phyloP scores from a whole-genome alignment of 2,113 vertebrate genomes.

The Eptesicus fuscus region DNA sequence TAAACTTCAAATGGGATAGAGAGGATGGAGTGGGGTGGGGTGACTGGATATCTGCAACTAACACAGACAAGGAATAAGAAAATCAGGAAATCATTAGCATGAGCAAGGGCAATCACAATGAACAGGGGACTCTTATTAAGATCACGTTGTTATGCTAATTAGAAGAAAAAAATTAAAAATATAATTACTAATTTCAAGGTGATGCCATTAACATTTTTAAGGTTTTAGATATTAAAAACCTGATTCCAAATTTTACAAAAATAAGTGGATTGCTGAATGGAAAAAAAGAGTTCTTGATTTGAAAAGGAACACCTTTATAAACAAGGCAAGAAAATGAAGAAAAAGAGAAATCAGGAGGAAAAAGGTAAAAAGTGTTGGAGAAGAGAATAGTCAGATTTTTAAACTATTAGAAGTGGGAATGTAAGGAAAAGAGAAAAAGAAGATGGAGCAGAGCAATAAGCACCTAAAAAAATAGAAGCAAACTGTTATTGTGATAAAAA shows the following conservation, averaged over 20 bases:
- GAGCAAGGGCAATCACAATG: neutral
- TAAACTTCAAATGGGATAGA: neutral
- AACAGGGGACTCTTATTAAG: neutral
- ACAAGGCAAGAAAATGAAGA: neutral
- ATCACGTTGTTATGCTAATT: neutral
- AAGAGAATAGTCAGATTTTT: neutral
- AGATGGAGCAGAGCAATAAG: neutral
- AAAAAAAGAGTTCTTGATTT: neutral
- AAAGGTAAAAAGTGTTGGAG: neutral
- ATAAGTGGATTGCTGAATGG: neutral
- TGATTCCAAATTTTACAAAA: slow-evolving; percentile 21
- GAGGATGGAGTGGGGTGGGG: neutral
- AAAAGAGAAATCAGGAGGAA: neutral
- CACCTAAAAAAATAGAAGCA: neutral
- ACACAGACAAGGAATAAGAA: neutral
- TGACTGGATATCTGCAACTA: neutral
- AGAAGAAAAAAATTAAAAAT: neutral
- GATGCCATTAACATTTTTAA: neutral
- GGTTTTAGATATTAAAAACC: neutral
- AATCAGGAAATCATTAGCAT: neutral
- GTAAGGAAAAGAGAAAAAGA: neutral
- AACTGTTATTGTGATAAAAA: neutral
- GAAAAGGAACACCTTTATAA: neutral
- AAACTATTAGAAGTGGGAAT: neutral
- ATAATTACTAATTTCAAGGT: neutral